These are phyloP conservation scores for Zaprionus ghesquierei DNA, from an alignment of 1,140 invertebrate species.

Conservation along the genomic window DNA sequence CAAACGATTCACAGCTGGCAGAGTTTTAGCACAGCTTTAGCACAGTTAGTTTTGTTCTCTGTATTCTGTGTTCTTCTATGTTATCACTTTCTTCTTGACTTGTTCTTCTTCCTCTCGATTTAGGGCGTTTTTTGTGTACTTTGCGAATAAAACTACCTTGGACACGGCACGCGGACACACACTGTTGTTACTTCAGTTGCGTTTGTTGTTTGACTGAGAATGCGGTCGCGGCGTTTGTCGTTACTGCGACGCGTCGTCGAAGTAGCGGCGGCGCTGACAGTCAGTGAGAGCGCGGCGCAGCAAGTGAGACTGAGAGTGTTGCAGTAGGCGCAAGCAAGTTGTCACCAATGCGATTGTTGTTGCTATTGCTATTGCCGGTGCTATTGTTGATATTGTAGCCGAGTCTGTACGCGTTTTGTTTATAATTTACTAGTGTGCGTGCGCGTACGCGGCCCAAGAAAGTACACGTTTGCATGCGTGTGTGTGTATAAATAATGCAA, in stretches of 20 bases:
- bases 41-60: not conserved
- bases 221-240: slow-evolving; percentile 47
- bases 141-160: slow-evolving; percentile 7
- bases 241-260: slow-evolving; percentile 26
- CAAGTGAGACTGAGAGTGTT: slow-evolving; percentile 45
- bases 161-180: slow-evolving; percentile 45
- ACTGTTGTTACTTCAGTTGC: slow-evolving; percentile 73
- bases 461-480: slow-evolving; percentile 22
- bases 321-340: slow-evolving; percentile 67
- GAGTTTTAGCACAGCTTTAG: slow-evolving; percentile 16
- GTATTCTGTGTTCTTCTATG: not conserved
- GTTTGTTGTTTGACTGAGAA: slow-evolving; percentile 80
- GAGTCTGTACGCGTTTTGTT: slow-evolving; percentile 52
- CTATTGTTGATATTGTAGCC: slow-evolving; percentile 33
- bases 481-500: slow-evolving; percentile 67
- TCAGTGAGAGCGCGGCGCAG: slow-evolving; percentile 20
- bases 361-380: slow-evolving; percentile 13
- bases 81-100: slow-evolving; percentile 29
- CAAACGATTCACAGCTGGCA: not conserved
- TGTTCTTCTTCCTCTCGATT: slow-evolving; percentile 6
- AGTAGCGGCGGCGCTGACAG: slow-evolving; percentile 29
- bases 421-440: slow-evolving; percentile 41
- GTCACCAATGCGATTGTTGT: slow-evolving; percentile 53
- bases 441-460: slow-evolving; percentile 43
- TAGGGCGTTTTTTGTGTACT: slow-evolving; percentile 3